Evolutionary conservation across 2,113 vertebrate genomes (phyloP).

Genomic region (Trochalopteron elliotii): DNA sequence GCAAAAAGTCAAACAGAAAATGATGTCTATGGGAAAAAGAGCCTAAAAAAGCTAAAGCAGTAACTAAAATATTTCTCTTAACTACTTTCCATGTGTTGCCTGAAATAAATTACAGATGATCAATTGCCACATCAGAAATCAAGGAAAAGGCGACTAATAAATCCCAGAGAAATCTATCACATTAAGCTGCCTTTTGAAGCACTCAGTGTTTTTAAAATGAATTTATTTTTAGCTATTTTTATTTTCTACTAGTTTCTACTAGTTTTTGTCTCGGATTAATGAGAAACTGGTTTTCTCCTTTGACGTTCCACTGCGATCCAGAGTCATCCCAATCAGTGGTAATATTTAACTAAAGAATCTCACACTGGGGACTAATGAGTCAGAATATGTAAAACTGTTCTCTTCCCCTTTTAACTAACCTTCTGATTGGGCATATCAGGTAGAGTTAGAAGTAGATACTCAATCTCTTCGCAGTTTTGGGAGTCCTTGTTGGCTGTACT

Average conservation of each 20-base stretch:
- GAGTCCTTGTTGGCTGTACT: not conserved
- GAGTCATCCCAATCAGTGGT: not conserved
- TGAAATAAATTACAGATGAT: not conserved
- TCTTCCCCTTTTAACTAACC: not conserved
- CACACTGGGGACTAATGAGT: not conserved
- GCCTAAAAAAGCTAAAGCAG: not conserved
- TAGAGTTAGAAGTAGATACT: not conserved
- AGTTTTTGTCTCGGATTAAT: not conserved
- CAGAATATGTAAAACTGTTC: not conserved
- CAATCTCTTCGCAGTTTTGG: not conserved
- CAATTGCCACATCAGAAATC: not conserved
- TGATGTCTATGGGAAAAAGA: not conserved
- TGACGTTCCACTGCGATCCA: not conserved
- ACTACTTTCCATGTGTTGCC: not conserved
- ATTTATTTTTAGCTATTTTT: not conserved
- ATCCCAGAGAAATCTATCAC: not conserved
- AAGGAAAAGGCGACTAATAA: not conserved
- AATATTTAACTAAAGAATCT: not conserved
- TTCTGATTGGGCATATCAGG: not conserved
- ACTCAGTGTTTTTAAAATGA: not conserved
- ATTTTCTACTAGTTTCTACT: not conserved
- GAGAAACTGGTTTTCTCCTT: not conserved
- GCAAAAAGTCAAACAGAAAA: not conserved
- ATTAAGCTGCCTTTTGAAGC: not conserved
- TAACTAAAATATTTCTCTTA: not conserved